Percentiles rank a stretch among this genome's conserved stretches.
Evolutionary conservation across 2,797 vertebrate species (phyloP).

Genomic region (Spondyliosoma cantharus): DNA sequence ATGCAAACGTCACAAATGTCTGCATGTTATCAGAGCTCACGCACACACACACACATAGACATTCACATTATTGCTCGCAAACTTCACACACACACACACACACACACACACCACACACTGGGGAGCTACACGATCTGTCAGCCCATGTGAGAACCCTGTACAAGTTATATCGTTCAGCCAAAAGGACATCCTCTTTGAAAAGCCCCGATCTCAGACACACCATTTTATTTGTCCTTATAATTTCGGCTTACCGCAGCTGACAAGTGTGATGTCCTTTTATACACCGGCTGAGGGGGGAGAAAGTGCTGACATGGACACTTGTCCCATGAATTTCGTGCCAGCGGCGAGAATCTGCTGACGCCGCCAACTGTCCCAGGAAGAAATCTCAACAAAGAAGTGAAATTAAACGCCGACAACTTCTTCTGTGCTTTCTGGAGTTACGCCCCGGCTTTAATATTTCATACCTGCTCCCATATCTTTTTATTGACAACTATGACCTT

Average conservation of each 20-base stretch:
- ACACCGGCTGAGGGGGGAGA: slow-evolving; percentile 72
- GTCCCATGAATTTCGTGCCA: slow-evolving; percentile 82
- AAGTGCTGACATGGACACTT: slow-evolving; percentile 85
- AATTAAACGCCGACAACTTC: slow-evolving; percentile 82
- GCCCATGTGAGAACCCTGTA: slow-evolving; percentile 18
- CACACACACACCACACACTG: slow-evolving; percentile 1
- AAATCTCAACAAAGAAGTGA: slow-evolving; percentile 84
- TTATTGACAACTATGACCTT: slow-evolving; percentile 55
- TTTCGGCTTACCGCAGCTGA: slow-evolving; percentile 75
- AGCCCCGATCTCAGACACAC: slow-evolving; percentile 57
- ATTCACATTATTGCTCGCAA: background rate
- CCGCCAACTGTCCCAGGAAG: slow-evolving; percentile 76
- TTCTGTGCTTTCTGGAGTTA: slow-evolving; percentile 71
- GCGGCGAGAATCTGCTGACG: slow-evolving; percentile 82
- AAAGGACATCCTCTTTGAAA: slow-evolving; percentile 64
- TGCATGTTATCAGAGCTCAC: background rate
- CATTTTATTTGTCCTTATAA: slow-evolving; percentile 80
- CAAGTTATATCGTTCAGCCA: slow-evolving; percentile 58
- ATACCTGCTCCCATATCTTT: slow-evolving; percentile 53
- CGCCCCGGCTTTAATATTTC: slow-evolving; percentile 73
- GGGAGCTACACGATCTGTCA: slow-evolving; percentile 21
- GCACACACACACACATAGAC: background rate
- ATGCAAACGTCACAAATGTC: slow-evolving; percentile 13
- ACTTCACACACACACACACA: background rate
- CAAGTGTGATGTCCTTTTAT: slow-evolving; percentile 83